Evolutionary conservation across 30 jellyfish, hydroid and myxozoan species (phyloP), one percentile per base, ranked within the genome.

Genomic region (Haliclystus octoradiatus): DNA sequence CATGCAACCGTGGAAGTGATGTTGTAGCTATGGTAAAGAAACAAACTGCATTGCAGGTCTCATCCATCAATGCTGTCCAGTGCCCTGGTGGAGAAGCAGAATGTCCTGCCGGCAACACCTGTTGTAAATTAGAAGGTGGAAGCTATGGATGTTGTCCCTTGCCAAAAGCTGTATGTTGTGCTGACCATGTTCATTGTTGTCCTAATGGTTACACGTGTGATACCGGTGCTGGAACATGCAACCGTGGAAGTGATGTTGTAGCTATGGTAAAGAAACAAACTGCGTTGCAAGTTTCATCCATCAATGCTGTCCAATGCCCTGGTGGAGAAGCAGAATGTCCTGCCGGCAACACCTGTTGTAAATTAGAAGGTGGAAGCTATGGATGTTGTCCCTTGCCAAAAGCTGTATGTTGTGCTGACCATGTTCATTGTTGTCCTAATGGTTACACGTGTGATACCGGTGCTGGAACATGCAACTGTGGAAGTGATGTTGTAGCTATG

Each of bases 361-460:
- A 70, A 51, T 29, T 51, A 23, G 75, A 67, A 1, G 12, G 61
- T 2, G 93, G 84, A 2, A 69, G 71, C 19, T 79, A 79, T 63
- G 93, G 75, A 0, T 79, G 93, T 34, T 79, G 93, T 71, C 93
- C 93, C 4, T 65, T 52, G 24, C 69, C 79, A 22, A 25, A 71
- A 24, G 93, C 93, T 2, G 80, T 65, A 15, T 79, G 93, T 62
- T 79, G 93, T 62, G n/a, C 66, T 29, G 93, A 79, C 51, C 70
- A 69, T 5, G 29, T 14, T 22, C 93, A 79, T 63, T 79, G 93
- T 50, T 79, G 93, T 52, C 93, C 93, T 2, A 31, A 62, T 50
- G 93, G 85, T 23, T 14, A 34, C 52, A 46, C 70, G 4, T 78
- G 92, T 70, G 82, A 52, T 14, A 9, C 34, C 28, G 15, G 69